These are phyloP conservation scores for Eolophus roseicapilla DNA, from an alignment of 2,113 vertebrate species.

Conservation along the genomic window DNA sequence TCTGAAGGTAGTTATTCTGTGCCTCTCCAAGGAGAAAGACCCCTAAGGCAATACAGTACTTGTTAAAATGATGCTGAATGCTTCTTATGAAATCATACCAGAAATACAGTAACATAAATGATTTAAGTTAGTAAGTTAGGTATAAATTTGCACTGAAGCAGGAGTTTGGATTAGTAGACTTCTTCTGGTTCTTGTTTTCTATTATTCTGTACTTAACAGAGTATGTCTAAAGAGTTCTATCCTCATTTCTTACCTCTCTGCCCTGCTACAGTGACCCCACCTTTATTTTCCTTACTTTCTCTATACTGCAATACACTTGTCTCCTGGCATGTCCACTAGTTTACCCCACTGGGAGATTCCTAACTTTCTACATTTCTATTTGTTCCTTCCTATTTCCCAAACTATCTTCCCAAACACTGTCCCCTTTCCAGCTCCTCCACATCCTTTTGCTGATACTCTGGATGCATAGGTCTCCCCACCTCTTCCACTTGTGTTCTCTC, in stretches of 20 bases:
- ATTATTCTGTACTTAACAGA: background rate
- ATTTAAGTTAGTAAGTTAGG: background rate
- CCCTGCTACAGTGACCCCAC: background rate
- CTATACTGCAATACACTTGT: background rate
- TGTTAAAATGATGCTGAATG: constrained; percentile 7
- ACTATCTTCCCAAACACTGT: background rate
- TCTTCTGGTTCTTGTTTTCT: background rate
- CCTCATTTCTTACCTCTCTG: background rate
- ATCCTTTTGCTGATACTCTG: background rate
- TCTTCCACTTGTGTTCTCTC: background rate
- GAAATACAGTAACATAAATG: background rate
- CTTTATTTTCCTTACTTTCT: background rate
- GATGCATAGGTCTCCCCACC: background rate
- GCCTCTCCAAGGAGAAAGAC: background rate
- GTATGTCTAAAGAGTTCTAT: background rate
- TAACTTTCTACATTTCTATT: background rate
- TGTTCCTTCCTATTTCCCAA: background rate
- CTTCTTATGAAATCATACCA: background rate
- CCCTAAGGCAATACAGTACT: background rate
- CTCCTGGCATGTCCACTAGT: background rate
- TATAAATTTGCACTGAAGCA: background rate
- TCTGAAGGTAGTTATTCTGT: background rate
- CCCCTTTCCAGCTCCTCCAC: background rate
- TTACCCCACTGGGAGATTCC: background rate
- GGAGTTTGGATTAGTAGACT: background rate